Percentiles rank a stretch among this genome's conserved stretches.
Evolutionary conservation across 2,797 vertebrate genomes (phyloP).

Genomic region (Enteromius viviparus): DNA sequence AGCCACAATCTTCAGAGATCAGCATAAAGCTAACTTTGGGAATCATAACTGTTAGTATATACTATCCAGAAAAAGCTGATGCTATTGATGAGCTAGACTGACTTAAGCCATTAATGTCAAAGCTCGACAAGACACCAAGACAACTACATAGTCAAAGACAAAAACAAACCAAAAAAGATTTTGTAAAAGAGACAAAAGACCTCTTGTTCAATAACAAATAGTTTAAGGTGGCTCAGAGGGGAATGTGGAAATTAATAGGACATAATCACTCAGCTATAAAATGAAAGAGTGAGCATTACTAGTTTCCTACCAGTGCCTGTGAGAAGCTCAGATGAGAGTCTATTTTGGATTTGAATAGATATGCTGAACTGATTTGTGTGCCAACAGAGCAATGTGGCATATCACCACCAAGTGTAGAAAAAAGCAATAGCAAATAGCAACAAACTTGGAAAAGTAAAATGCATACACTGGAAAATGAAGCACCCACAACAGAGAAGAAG

Average conservation of each 20-base stretch:
- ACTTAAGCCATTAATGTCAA: not conserved
- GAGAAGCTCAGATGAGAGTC: not conserved
- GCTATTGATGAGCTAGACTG: not conserved
- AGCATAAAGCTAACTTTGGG: conserved; percentile 19
- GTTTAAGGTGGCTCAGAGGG: not conserved
- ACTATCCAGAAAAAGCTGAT: not conserved
- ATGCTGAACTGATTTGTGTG: not conserved
- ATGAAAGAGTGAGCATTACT: not conserved
- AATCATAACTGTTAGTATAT: conserved; percentile 1
- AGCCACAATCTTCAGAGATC: conserved; percentile 4
- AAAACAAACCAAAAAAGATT: not conserved
- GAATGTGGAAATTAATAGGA: not conserved
- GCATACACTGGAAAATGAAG: not conserved
- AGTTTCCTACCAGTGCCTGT: not conserved
- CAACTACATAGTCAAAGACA: not conserved
- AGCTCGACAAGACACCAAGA: not conserved
- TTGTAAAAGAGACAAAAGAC: not conserved
- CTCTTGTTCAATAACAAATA: not conserved
- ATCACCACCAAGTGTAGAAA: conserved; percentile 14
- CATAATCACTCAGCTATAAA: not conserved
- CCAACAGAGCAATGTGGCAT: not conserved
- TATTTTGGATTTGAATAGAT: not conserved
- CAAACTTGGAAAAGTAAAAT: not conserved
- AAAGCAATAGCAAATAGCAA: conserved; percentile 3
- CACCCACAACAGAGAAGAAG: not conserved